Percentiles rank a stretch among this genome's conserved stretches.
phyloP scores from a whole-genome alignment of 1,140 invertebrate species.

The Melanaphis sacchari region DNA sequence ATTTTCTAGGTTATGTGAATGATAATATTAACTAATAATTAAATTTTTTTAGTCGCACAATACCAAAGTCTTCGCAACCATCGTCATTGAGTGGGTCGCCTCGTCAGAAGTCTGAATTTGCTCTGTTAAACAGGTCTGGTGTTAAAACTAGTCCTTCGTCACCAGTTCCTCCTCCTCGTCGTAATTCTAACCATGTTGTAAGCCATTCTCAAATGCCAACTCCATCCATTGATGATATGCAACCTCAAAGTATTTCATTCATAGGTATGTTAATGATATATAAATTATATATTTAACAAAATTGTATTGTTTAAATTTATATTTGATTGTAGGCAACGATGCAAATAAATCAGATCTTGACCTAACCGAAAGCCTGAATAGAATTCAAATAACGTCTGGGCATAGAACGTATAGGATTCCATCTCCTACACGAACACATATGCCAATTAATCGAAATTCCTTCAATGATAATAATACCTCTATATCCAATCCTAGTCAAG shows the following conservation, averaged over 20 bases:
- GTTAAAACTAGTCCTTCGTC: conserved; percentile 52
- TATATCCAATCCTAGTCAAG: conserved; percentile 59
- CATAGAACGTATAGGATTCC: conserved; percentile 87
- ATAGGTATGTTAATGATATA: conserved; percentile 69
- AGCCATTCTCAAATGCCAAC: conserved; percentile 61
- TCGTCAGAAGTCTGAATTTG: conserved; percentile 56
- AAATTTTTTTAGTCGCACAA: conserved; percentile 32
- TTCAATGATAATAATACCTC: conserved; percentile 62
- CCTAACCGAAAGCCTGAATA: conserved; percentile 71
- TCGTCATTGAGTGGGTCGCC: conserved; percentile 60
- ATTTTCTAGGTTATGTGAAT: background rate
- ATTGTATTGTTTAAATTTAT: background rate
- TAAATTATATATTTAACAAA: background rate
- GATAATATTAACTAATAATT: background rate
- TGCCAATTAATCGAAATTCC: conserved; percentile 61
- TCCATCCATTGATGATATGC: conserved; percentile 80
- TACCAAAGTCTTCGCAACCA: conserved; percentile 57
- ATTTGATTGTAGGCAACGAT: conserved; percentile 28
- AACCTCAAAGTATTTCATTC: conserved; percentile 90
- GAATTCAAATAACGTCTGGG: conserved; percentile 83
- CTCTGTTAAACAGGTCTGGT: conserved; percentile 37
- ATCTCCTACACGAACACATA: conserved; percentile 71
- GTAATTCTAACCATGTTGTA: conserved; percentile 57
- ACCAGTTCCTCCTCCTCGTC: conserved; percentile 60
- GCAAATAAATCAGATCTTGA: conserved; percentile 66